These are phyloP conservation scores for Littorina saxatilis DNA, from an alignment of 1,140 invertebrate species.

Conservation along the genomic window DNA sequence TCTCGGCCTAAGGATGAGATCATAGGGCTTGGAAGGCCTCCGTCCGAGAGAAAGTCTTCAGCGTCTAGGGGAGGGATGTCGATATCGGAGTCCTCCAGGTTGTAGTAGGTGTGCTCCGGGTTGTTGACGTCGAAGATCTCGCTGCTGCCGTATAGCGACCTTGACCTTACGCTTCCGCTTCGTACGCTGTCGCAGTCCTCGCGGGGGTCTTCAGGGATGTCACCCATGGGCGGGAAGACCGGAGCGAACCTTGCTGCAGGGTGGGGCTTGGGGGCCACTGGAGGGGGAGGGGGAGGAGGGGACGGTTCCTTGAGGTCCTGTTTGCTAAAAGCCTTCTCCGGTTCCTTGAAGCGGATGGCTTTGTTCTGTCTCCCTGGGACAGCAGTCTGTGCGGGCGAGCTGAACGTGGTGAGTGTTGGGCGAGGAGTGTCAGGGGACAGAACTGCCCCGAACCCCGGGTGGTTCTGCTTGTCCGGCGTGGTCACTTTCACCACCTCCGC, in stretches of 20 bases:
- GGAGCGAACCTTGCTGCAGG: background rate
- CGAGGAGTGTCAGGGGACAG: slow-evolving; percentile 5
- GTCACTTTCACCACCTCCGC: slow-evolving; percentile 26
- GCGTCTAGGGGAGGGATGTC: slow-evolving; percentile 57
- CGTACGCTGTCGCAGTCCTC: slow-evolving; percentile 50
- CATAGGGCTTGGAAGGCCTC: slow-evolving; percentile 58
- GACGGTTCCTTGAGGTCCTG: too few relatives aligned
- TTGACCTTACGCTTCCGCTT: slow-evolving; percentile 54
- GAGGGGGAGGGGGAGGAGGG: background rate
- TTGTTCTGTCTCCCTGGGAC: background rate
- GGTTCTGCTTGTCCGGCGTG: slow-evolving; percentile 16
- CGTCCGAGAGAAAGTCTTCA: slow-evolving; percentile 59
- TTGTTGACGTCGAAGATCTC: slow-evolving; percentile 55
- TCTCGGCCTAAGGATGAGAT: slow-evolving; percentile 3
- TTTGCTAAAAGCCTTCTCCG: too few relatives aligned
- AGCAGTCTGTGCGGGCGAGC: slow-evolving; percentile 17
- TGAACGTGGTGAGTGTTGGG: slow-evolving; percentile 29
- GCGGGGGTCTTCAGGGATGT: slow-evolving; percentile 46
- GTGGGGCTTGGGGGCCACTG: background rate
- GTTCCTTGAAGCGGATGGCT: slow-evolving; percentile 38
- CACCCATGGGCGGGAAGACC: slow-evolving; percentile 38
- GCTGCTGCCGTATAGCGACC: slow-evolving; percentile 61
- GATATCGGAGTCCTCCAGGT: slow-evolving; percentile 58
- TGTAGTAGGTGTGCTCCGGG: slow-evolving; percentile 44
- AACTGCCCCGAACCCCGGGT: slow-evolving; percentile 8